Conservation (phyloP, 1,140 invertebrate species). For the Macrotrachela quadricornifera region DNA sequence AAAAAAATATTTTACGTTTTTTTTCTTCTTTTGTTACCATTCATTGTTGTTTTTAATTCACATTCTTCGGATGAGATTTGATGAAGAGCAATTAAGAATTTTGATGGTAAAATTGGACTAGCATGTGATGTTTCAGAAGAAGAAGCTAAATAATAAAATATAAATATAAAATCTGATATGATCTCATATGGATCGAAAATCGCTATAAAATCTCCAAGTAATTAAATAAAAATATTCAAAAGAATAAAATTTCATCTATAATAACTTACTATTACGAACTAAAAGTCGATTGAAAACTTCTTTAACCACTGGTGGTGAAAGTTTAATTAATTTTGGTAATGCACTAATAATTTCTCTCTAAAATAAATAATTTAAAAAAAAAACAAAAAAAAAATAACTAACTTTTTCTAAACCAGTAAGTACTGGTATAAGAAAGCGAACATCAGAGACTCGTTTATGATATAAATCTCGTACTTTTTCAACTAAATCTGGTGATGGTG, state of each 20-base stretch:
- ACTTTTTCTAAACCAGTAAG: constrained; percentile 66
- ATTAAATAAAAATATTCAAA: too few relatives aligned
- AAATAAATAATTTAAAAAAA: constrained; percentile 5
- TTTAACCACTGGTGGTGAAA: constrained; percentile 83
- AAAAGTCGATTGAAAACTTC: constrained; percentile 44
- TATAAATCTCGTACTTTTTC: constrained; percentile 68
- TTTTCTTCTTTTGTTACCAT: constrained; percentile 37
- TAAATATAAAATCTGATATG: too few relatives aligned
- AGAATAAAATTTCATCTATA: too few relatives aligned
- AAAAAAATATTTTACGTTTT: neutral
- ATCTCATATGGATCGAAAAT: too few relatives aligned
- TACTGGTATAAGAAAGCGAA: constrained; percentile 85
- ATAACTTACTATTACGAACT: constrained; percentile 32
- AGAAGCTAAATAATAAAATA: too few relatives aligned
- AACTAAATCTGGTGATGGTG: constrained; percentile 62
- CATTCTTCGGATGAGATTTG: constrained; percentile 63
- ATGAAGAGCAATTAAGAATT: constrained; percentile 75
- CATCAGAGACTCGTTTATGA: constrained; percentile 73
- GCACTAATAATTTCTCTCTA: constrained; percentile 67
- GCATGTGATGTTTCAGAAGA: constrained; percentile 9
- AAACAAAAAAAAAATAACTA: neutral
- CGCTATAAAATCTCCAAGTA: neutral
- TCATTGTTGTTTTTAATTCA: constrained; percentile 81
- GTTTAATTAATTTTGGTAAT: constrained; percentile 81
- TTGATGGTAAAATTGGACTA: constrained; percentile 53